These are phyloP conservation scores for Aphodius sticticus DNA, from an alignment of 2,888 invertebrate genomes.

Conservation along the genomic window DNA sequence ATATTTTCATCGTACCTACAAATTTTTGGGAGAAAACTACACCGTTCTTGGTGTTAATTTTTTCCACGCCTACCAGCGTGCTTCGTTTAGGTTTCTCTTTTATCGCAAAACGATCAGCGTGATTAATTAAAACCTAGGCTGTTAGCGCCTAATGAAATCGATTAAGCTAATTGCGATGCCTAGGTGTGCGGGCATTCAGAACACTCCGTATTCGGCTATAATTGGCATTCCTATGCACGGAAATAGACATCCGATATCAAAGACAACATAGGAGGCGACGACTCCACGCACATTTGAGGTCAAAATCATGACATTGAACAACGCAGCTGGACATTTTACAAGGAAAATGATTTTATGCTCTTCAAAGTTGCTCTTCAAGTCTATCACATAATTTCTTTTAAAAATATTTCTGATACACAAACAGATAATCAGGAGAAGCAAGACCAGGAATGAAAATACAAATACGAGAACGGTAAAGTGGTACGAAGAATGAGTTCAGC, in stretches of 20 bases:
- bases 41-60: not conserved
- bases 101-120: not conserved
- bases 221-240: slow-evolving; percentile 15
- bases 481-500: slow-evolving; percentile 19
- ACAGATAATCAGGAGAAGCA: not conserved
- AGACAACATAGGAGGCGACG: not conserved
- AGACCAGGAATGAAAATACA: not conserved
- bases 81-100: not conserved
- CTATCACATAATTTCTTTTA: too few relatives aligned
- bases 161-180: slow-evolving; percentile 19
- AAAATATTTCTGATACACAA: not conserved
- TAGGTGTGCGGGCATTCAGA: slow-evolving; percentile 9
- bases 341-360: too few relatives aligned
- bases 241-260: slow-evolving; percentile 16
- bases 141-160: slow-evolving; percentile 19
- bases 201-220: slow-evolving; percentile 15
- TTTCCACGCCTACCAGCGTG: not conserved
- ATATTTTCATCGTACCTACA: too few relatives aligned
- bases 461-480: not conserved
- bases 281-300: not conserved
- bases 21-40: too few relatives aligned
- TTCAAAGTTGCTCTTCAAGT: too few relatives aligned
- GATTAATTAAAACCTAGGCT: slow-evolving; percentile 20
- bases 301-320: not conserved
- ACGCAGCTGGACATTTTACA: not conserved